Evolutionary conservation across 2,113 vertebrate species (phyloP).

Genomic region (Mesocricetus auratus): DNA sequence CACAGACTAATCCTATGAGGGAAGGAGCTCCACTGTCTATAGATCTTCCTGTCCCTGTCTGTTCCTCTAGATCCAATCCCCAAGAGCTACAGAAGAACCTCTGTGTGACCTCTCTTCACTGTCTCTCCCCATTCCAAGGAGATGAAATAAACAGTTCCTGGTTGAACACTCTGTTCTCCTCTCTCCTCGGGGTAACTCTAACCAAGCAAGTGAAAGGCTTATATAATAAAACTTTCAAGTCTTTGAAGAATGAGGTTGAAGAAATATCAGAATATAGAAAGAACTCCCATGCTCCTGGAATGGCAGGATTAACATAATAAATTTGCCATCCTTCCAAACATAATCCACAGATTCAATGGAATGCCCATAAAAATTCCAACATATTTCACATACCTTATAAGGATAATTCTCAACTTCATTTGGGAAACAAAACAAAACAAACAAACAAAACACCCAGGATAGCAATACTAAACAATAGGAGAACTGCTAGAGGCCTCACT

Average conservation of each 20-base stretch:
- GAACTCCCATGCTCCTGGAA: not conserved
- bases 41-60: not conserved
- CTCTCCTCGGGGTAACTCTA: not conserved
- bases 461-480: not conserved
- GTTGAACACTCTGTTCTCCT: not conserved
- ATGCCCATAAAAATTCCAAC: not conserved
- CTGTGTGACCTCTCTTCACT: not conserved
- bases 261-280: not conserved
- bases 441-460: not conserved
- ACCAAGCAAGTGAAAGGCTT: not conserved
- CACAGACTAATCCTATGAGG: not conserved
- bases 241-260: not conserved
- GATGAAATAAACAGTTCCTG: not conserved
- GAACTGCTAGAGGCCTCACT: not conserved
- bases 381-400: not conserved
- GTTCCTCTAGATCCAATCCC: not conserved
- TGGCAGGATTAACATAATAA: not conserved
- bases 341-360: not conserved
- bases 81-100: not conserved
- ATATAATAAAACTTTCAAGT: not conserved
- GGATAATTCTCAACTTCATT: not conserved
- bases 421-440: not conserved
- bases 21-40: not conserved
- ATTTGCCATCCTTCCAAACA: not conserved
- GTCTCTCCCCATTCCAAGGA: not conserved